These are phyloP conservation scores for Sitobion miscanthi DNA, from an alignment of 1,140 invertebrate genomes.

Conservation along the genomic window DNA sequence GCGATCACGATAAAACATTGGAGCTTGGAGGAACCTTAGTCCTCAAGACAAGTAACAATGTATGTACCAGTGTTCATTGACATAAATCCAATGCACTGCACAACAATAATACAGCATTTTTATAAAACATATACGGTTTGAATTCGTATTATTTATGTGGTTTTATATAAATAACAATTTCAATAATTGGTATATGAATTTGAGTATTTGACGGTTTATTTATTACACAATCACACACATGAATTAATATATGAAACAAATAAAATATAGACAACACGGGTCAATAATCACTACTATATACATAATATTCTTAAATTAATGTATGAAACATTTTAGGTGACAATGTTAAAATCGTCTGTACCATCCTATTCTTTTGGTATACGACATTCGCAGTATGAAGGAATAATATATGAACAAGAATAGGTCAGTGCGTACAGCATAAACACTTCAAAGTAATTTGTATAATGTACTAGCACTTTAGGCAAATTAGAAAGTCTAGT, in stretches of 20 bases:
- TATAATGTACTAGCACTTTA: background rate
- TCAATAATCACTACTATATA: background rate
- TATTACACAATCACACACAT: background rate
- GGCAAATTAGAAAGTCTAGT: background rate
- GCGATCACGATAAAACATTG: too few relatives aligned
- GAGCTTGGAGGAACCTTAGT: too few relatives aligned
- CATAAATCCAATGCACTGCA: too few relatives aligned
- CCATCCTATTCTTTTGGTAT: conserved; percentile 61
- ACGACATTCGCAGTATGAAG: conserved; percentile 59
- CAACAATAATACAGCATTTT: too few relatives aligned
- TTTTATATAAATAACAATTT: background rate
- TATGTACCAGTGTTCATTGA: too few relatives aligned
- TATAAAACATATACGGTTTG: background rate
- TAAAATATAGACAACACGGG: background rate
- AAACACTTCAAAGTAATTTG: background rate
- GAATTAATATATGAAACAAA: background rate
- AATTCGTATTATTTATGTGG: background rate
- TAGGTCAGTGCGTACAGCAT: conserved; percentile 10
- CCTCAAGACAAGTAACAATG: too few relatives aligned
- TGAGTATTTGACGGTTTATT: background rate
- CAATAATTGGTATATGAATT: background rate
- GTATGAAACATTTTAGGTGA: conserved; percentile 43
- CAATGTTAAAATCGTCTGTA: conserved; percentile 44
- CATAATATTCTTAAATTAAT: background rate
- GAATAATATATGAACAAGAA: conserved; percentile 53